Evolutionary conservation across 2,113 vertebrate genomes (phyloP).

Genomic region (Cyanoramphus novaezelandiae): DNA sequence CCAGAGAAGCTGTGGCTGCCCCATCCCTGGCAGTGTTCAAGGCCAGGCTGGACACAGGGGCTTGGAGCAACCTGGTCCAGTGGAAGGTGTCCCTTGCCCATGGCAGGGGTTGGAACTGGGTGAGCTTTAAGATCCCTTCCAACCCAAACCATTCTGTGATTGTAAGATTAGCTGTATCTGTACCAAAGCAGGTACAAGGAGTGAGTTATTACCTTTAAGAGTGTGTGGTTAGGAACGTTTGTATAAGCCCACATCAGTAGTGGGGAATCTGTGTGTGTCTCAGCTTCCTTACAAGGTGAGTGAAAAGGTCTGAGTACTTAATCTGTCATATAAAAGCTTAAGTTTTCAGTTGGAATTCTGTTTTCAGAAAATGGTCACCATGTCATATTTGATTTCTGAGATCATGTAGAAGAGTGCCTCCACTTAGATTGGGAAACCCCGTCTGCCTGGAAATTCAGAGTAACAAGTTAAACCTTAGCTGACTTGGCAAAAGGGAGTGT

Average conservation of each 20-base stretch:
- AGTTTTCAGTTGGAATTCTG: neutral
- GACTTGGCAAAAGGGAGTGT: neutral
- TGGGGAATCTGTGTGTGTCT: neutral
- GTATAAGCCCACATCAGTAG: neutral
- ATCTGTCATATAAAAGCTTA: neutral
- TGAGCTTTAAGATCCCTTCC: neutral
- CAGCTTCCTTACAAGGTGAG: neutral
- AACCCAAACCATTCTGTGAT: neutral
- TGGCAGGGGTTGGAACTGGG: neutral
- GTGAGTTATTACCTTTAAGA: neutral
- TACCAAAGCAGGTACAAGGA: neutral
- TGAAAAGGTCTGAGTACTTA: neutral
- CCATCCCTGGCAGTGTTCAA: neutral
- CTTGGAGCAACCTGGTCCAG: neutral
- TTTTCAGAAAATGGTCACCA: neutral
- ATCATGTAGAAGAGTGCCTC: neutral
- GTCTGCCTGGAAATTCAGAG: neutral
- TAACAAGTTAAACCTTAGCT: neutral
- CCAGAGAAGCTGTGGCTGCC: neutral
- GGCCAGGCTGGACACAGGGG: neutral
- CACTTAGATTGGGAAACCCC: fast-evolving
- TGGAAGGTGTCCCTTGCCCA: neutral
- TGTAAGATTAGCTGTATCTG: neutral
- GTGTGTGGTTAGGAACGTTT: neutral
- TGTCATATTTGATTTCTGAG: neutral